Conservation (phyloP, 2,888 invertebrate genomes). For the Leucania comma region DNA sequence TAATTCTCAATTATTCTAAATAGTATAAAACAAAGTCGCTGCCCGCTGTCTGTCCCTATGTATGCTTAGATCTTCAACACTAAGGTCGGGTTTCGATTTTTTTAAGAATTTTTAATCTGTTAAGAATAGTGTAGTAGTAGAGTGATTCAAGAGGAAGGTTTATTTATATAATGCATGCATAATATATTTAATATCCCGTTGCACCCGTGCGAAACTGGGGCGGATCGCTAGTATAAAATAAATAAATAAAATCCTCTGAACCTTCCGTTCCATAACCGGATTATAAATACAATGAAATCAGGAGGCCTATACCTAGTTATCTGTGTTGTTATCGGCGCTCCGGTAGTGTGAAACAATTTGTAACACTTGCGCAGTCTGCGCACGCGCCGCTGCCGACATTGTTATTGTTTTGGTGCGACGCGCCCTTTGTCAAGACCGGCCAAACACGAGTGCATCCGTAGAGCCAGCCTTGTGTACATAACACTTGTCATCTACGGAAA, state of each 20-base stretch:
- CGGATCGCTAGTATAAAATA: too few relatives aligned
- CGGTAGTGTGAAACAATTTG: slow-evolving; percentile 75
- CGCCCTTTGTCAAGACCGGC: slow-evolving; percentile 78
- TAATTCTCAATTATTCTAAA: too few relatives aligned
- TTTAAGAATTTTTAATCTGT: too few relatives aligned
- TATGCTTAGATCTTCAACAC: too few relatives aligned
- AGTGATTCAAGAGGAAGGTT: too few relatives aligned
- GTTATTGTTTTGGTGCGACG: slow-evolving; percentile 84
- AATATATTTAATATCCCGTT: too few relatives aligned
- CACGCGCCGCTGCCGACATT: slow-evolving; percentile 81
- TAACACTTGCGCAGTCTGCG: slow-evolving; percentile 79
- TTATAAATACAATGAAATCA: slow-evolving; percentile 15
- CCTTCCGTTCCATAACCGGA: neutral
- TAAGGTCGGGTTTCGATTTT: too few relatives aligned
- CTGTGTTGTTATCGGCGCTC: slow-evolving; percentile 36
- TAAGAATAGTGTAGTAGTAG: too few relatives aligned
- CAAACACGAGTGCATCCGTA: slow-evolving; percentile 71
- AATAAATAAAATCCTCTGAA: neutral
- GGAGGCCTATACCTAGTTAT: slow-evolving; percentile 16
- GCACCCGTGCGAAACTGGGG: too few relatives aligned
- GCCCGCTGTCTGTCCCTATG: too few relatives aligned
- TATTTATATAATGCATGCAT: too few relatives aligned
- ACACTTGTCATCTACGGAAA: slow-evolving; percentile 74
- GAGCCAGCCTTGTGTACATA: slow-evolving; percentile 60
- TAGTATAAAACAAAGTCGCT: too few relatives aligned